These are phyloP conservation scores for Sphinx pinastri DNA, from an alignment of 2,888 invertebrate species.

Conservation along the genomic window DNA sequence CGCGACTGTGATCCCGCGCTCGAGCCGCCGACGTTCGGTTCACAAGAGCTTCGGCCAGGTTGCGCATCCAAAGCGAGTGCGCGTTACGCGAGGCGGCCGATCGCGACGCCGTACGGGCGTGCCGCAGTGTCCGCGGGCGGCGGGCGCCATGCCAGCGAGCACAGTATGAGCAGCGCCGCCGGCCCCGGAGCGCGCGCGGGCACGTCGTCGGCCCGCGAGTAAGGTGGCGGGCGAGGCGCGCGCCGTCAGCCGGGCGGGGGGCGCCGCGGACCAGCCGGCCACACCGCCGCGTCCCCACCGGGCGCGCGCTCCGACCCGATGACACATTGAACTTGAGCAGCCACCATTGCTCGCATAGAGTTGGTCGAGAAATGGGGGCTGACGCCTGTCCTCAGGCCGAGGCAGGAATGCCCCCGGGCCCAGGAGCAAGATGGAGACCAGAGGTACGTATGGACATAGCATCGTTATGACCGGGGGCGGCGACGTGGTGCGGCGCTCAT, in stretches of 20 bases:
- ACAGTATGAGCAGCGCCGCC: constrained; percentile 56
- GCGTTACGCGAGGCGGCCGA: constrained; percentile 43
- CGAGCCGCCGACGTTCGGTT: constrained; percentile 11
- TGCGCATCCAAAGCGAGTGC: constrained; percentile 50
- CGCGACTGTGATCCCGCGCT: constrained; percentile 24
- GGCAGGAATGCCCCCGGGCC: constrained; percentile 95
- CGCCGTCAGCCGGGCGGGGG: constrained; percentile 71
- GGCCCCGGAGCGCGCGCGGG: constrained; percentile 47
- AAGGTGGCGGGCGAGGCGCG: constrained; percentile 66
- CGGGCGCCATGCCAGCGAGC: constrained; percentile 56
- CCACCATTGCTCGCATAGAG: constrained; percentile 99
- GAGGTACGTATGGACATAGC: constrained; percentile 82
- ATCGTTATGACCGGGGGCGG: constrained; percentile 41
- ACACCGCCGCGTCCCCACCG: constrained; percentile 68
- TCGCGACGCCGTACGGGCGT: constrained; percentile 49
- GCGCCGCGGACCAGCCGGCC: constrained; percentile 75
- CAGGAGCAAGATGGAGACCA: constrained; percentile 88
- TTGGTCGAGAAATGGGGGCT: constrained; percentile 99
- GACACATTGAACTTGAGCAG: constrained; percentile 85
- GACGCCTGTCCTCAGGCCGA: constrained; percentile 98
- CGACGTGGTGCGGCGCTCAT: constrained; percentile 49
- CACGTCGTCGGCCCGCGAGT: constrained; percentile 58
- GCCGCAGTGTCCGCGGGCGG: constrained; percentile 60
- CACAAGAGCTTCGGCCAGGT: constrained; percentile 32
- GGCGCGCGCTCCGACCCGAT: constrained; percentile 74